These are phyloP conservation scores for Bombus affinis DNA, from an alignment of 1,140 invertebrate genomes.

Conservation along the genomic window DNA sequence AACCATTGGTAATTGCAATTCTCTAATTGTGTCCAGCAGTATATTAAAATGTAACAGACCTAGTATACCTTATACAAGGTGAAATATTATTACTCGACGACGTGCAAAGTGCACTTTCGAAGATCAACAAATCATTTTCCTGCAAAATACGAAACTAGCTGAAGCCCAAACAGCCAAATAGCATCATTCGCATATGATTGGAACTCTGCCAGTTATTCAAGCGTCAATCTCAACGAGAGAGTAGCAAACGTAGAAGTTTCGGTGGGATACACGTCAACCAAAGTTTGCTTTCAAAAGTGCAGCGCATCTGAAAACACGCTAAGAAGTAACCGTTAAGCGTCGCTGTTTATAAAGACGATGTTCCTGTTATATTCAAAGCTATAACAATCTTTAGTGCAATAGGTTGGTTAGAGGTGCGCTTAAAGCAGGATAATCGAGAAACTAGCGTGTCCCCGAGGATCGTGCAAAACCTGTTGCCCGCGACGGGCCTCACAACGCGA, in stretches of 20 bases:
- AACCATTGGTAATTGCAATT: too few relatives aligned
- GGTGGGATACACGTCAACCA: neutral
- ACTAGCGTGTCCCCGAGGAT: conserved; percentile 36
- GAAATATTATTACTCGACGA: neutral
- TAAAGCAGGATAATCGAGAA: conserved; percentile 9
- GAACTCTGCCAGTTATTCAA: neutral
- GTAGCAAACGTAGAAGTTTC: neutral
- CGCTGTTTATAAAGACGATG: neutral
- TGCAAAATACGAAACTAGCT: neutral
- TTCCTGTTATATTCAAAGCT: neutral
- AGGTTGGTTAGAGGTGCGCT: neutral
- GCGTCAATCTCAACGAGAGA: neutral
- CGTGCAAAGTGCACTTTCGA: neutral
- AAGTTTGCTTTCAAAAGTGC: neutral
- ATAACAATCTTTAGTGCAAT: neutral
- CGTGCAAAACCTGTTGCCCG: conserved; percentile 72
- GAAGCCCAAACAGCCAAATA: neutral
- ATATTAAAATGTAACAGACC: too few relatives aligned
- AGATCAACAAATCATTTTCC: neutral
- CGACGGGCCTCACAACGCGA: conserved; percentile 76
- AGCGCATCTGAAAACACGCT: too few relatives aligned
- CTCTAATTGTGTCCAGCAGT: too few relatives aligned
- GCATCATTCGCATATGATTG: neutral
- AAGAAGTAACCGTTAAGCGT: neutral
- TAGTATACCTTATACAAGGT: neutral